Percentiles rank a stretch among this genome's conserved stretches.
Conservation (phyloP, 2,113 vertebrate genomes). For the Chaenogobius annularis region DNA sequence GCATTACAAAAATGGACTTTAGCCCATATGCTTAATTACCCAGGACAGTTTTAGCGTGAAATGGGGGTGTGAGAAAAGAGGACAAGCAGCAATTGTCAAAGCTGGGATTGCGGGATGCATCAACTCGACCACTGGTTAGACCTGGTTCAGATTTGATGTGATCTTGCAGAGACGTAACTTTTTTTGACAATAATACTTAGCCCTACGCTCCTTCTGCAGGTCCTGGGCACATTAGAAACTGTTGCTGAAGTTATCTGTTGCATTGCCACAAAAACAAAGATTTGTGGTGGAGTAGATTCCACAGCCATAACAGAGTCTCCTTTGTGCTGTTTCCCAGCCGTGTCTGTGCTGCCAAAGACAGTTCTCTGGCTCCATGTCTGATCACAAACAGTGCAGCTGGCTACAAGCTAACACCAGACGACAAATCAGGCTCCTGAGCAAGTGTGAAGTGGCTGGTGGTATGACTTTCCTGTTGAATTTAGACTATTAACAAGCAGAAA, state of each 20-base stretch:
- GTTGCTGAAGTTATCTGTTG: not conserved
- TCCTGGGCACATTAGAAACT: not conserved
- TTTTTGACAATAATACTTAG: not conserved
- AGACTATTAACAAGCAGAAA: not conserved
- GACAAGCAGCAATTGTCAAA: too few species aligned
- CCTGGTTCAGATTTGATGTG: too few species aligned
- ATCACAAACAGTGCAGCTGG: constrained; percentile 7
- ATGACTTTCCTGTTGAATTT: not conserved
- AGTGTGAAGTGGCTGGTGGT: not conserved
- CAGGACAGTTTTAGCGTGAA: too few species aligned
- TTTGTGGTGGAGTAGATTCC: not conserved
- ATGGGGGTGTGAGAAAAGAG: too few species aligned
- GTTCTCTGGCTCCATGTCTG: constrained; percentile 3
- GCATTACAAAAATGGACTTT: too few species aligned
- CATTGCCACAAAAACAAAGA: not conserved
- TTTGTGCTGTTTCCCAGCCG: not conserved
- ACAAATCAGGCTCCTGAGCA: not conserved
- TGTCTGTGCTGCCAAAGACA: not conserved
- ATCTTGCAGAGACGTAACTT: too few species aligned
- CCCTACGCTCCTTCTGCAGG: not conserved
- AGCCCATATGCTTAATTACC: too few species aligned
- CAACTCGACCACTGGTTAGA: too few species aligned
- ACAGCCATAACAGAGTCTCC: not conserved
- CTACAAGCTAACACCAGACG: not conserved
- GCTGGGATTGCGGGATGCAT: too few species aligned